Percentiles rank a stretch among this genome's conserved stretches.
Evolutionary conservation across 2,888 invertebrate genomes (phyloP).

Genomic region (Mythimna lalbum): DNA sequence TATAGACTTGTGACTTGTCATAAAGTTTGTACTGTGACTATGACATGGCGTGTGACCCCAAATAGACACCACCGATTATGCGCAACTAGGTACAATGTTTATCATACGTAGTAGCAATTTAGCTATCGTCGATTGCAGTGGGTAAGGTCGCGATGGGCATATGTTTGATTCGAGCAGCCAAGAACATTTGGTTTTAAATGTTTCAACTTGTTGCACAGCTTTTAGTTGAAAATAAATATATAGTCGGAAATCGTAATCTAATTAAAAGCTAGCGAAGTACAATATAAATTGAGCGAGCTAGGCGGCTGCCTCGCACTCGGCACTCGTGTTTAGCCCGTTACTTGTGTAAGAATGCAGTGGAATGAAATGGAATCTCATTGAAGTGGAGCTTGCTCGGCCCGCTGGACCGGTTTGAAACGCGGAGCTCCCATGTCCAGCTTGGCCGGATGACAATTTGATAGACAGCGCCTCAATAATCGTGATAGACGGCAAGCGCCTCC

Average conservation of each 20-base stretch:
- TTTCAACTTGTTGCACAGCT: conserved; percentile 71
- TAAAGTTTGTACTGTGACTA: conserved; percentile 20
- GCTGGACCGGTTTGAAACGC: conserved; percentile 84
- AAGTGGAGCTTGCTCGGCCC: conserved; percentile 81
- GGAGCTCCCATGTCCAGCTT: conserved; percentile 79
- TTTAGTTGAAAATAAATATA: conserved; percentile 64
- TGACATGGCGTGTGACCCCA: conserved; percentile 53
- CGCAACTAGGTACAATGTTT: conserved; percentile 65
- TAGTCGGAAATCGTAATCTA: conserved; percentile 60
- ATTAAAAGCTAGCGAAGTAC: conserved; percentile 50
- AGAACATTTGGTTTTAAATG: conserved; percentile 68
- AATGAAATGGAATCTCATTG: conserved; percentile 90
- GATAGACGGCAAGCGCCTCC: conserved; percentile 59
- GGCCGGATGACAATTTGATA: conserved; percentile 85
- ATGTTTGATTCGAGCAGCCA: conserved; percentile 59
- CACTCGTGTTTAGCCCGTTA: conserved; percentile 85
- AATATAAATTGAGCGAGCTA: conserved; percentile 46
- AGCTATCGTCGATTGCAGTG: conserved; percentile 71
- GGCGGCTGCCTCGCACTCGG: conserved; percentile 68
- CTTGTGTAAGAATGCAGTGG: conserved; percentile 88
- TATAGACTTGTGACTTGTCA: conserved; percentile 10
- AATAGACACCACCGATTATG: conserved; percentile 56
- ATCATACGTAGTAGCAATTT: conserved; percentile 69
- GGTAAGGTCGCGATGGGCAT: conserved; percentile 76
- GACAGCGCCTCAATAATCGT: conserved; percentile 80